Base-by-base conservation (phyloP, 1,140 invertebrate genomes). In the Physella acuta region DNA sequence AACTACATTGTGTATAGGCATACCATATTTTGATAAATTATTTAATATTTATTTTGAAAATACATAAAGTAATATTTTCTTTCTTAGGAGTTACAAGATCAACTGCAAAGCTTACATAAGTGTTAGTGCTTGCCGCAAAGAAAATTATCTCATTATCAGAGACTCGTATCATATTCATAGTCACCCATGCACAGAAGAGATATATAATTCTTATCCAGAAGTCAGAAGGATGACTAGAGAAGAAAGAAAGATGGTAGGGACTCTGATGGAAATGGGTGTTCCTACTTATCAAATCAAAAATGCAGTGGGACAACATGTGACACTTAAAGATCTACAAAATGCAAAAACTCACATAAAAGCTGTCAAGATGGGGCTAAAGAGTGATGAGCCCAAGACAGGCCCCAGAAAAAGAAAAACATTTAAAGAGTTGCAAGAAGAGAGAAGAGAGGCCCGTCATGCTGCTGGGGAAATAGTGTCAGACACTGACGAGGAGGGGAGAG, bases 121-220 rank as follows among this genome's bases (percentile, higher is more conserved):
- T 51, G 39, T 68, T 3, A 68, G 66, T 51, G 66, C 66, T 17
- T 68, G 66, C 24, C 36, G 66, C 3, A 68, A 68, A 49, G 66
- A 68, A 39, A 51, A 60, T 56, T 68, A 68, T n/a, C 31, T 68
- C 0, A 68, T 68, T 51, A 51, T 68, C 37, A 31, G 66, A 26
- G 66, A 68, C 30, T 68, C 66, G 2, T 68, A 55, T 33, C 66
- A 68, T 30, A 53, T 39, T 30, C 66, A 68, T n/a, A 55, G 49
- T 30, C 66, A 68, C 28, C 66, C 66, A n/a, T 68, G 66, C 66
- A 68, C 53, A 8, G 66, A 68, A n/a, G 66, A 68, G 26, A 68
- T 68, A 28, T 68, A 68, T 33, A 59, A 58, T 33, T 59, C 56
- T 2, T 68, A 68, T 34, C 66, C 66, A 31, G 66, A 68, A 49